Conservation (phyloP, 2,888 invertebrate genomes). For the Tachystola acroxantha region DNA sequence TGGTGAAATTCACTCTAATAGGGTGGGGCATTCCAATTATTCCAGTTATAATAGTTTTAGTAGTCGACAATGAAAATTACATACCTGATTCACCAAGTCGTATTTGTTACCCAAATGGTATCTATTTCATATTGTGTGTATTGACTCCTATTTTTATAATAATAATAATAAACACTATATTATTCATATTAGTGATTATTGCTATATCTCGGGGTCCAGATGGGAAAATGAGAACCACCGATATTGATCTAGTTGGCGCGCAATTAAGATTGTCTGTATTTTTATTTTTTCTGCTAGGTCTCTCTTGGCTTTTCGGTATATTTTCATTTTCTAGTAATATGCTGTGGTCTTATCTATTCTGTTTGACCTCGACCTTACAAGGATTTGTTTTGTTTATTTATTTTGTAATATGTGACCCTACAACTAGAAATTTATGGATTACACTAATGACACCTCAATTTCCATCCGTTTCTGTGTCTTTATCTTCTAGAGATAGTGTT, state of each 20-base stretch:
- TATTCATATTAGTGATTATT: slow-evolving; percentile 75
- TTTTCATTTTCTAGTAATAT: slow-evolving; percentile 69
- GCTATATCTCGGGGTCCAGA: slow-evolving; percentile 72
- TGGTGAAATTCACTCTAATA: slow-evolving; percentile 78
- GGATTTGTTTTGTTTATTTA: slow-evolving; percentile 81
- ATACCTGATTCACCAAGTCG: slow-evolving; percentile 36
- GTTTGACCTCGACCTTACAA: slow-evolving; percentile 79
- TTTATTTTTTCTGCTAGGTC: slow-evolving; percentile 78
- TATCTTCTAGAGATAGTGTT: slow-evolving; percentile 51
- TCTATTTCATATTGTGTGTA: slow-evolving; percentile 65
- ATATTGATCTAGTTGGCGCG: slow-evolving; percentile 55
- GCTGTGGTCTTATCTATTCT: slow-evolving; percentile 80
- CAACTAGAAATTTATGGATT: slow-evolving; percentile 73
- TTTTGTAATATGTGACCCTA: slow-evolving; percentile 77
- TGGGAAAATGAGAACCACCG: slow-evolving; percentile 62
- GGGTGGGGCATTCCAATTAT: slow-evolving; percentile 81
- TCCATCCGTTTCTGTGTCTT: too few relatives aligned
- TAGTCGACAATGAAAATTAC: slow-evolving; percentile 65
- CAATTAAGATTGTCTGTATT: slow-evolving; percentile 77
- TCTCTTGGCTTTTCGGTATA: slow-evolving; percentile 81
- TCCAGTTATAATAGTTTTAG: slow-evolving; percentile 68
- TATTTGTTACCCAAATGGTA: slow-evolving; percentile 77
- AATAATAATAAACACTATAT: slow-evolving; percentile 66
- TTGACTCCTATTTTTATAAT: slow-evolving; percentile 74
- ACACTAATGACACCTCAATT: slow-evolving; percentile 55